Percentiles rank a stretch among this genome's conserved stretches.
phyloP scores from a whole-genome alignment of 2,797 vertebrate genomes.

The Gymnoscopelus braueri region DNA sequence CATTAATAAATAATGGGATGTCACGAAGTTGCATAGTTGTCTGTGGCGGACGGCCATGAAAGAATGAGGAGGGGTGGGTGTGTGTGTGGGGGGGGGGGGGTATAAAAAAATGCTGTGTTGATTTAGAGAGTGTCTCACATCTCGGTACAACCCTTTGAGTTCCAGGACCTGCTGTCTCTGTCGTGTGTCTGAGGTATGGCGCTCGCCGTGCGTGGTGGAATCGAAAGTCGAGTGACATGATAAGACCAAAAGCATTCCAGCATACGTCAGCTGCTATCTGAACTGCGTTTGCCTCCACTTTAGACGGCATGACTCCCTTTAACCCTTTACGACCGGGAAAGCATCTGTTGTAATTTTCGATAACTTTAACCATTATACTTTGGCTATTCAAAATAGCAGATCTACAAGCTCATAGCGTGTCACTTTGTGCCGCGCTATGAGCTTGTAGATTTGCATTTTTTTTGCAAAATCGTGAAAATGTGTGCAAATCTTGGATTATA shows the following conservation, averaged over 20 bases:
- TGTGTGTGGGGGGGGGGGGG: no score
- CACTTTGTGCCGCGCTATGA: no score
- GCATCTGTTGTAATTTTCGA: no score
- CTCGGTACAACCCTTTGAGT: constrained; percentile 20
- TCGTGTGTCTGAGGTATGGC: constrained; percentile 25
- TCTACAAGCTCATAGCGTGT: no score
- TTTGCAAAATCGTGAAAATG: no score
- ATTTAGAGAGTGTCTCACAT: constrained; percentile 27
- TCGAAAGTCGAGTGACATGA: constrained; percentile 46
- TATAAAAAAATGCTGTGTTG: constrained; percentile 21
- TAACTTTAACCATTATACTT: no score
- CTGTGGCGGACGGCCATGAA: constrained; percentile 20
- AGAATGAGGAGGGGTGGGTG: background rate
- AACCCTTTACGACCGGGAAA: no score
- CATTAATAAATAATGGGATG: constrained; percentile 18
- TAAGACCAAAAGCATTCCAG: constrained; percentile 72
- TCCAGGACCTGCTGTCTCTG: constrained; percentile 37
- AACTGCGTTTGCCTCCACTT: constrained; percentile 62
- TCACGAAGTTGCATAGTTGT: constrained; percentile 17
- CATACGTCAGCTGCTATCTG: constrained; percentile 55
- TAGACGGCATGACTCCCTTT: constrained; percentile 54
- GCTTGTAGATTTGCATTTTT: no score
- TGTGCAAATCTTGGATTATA: no score
- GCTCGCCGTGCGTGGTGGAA: constrained; percentile 36
- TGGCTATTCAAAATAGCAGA: no score